Evolutionary conservation across 1,140 invertebrate species (phyloP), one percentile per base, ranked within the genome.

Genomic region (Bombus balteatus): DNA sequence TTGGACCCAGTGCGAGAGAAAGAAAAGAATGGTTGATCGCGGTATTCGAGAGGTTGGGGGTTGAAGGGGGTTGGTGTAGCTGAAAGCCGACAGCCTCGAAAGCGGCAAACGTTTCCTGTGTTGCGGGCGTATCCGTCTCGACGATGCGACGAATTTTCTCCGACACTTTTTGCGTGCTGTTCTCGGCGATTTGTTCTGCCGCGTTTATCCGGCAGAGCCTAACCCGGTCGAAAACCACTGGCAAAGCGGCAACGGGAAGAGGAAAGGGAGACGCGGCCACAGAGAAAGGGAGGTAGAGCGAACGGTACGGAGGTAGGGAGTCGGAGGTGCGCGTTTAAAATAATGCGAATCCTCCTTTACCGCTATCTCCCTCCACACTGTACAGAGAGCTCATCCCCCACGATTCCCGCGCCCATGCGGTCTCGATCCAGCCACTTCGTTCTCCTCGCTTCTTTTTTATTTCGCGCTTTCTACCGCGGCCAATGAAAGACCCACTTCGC

Each of bases 401-500:
- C 68, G 37, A 85, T 28, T 37, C 47, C 18, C 47, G 47, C 47
- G 6, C 71, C 43, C 82, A 53, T 85, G 15, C 75, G 43, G 43
- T 68, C 43, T 34, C 41, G 47, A 41, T 79, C 39, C 22, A 81
- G 43, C 70, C 76, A 57, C 85, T 84, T 87, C 72, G 47, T 83
- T 83, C 83, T 88, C 81, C 39, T 79, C 75, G 41, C 53, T 80
- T 72, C 41, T 78, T 83, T 88, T 88, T 90, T 87, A 80, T 88
- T 78, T 86, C 79, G 76, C 84, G 86, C 88, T 88, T 86, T 72
- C 82, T 79, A 70, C 80, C 70, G 47, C 47, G 47, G 68, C 86
- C 89, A 87, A 91, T 88, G 88, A 91, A 90, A 91, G 86, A 89
- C 82, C 82, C 86, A 88, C 88, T 86, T 89, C 86, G 87, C 74